Evolutionary conservation across 2,797 vertebrate species (phyloP).

Genomic region (Pseudochirops corinnae): DNA sequence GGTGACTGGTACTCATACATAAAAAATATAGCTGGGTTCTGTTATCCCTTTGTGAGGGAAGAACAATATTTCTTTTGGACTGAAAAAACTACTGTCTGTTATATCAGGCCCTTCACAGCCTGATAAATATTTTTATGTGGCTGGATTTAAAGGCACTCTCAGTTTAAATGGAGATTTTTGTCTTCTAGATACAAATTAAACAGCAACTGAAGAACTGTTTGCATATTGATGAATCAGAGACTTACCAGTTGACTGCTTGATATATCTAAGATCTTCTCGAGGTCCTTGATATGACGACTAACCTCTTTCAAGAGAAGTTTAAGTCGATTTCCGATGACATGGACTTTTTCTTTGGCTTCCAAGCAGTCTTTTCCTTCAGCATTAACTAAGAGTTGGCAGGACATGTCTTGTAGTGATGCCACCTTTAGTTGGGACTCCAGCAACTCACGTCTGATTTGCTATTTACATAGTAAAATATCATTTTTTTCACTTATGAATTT

Average conservation of each 20-base stretch:
- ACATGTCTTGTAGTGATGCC: slow-evolving; percentile 94
- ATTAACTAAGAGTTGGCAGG: slow-evolving; percentile 92
- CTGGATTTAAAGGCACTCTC: neutral
- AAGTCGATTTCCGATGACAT: slow-evolving; percentile 96
- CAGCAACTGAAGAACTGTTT: neutral
- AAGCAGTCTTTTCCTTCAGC: slow-evolving; percentile 93
- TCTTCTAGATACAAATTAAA: neutral
- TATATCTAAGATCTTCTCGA: slow-evolving; percentile 92
- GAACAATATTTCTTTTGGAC: neutral
- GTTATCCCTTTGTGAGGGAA: neutral
- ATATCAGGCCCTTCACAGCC: neutral
- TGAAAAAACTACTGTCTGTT: neutral
- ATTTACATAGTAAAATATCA: slow-evolving; percentile 69
- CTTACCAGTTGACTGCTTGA: slow-evolving; percentile 91
- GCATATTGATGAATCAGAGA: neutral
- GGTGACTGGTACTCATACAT: neutral
- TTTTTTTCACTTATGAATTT: slow-evolving; percentile 53
- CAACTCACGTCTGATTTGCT: slow-evolving; percentile 96
- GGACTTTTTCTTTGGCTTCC: slow-evolving; percentile 98
- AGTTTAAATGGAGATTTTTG: neutral
- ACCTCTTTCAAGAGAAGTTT: slow-evolving; percentile 95
- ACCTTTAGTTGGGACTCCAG: slow-evolving; percentile 93
- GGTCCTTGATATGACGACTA: slow-evolving; percentile 90
- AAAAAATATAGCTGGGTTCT: slow-evolving; percentile 7
- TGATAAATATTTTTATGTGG: neutral